Conservation (phyloP, 2,888 invertebrate genomes). For the Achlya flavicornis region DNA sequence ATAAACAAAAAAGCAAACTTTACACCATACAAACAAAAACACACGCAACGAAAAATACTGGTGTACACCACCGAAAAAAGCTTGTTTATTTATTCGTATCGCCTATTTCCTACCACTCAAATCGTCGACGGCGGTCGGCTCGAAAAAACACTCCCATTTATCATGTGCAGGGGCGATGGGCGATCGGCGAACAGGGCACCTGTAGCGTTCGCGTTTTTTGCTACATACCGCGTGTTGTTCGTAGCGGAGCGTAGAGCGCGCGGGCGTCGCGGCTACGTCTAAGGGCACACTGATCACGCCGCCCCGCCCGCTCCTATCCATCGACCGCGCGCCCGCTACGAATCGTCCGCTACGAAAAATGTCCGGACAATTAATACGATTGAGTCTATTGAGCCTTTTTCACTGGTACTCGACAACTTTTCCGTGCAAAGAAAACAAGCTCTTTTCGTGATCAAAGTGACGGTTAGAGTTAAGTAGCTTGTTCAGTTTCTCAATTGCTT, state of each 20-base stretch:
- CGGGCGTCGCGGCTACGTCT: slow-evolving; percentile 54
- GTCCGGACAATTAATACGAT: slow-evolving; percentile 58
- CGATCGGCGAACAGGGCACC: slow-evolving; percentile 47
- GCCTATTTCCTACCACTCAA: slow-evolving; percentile 57
- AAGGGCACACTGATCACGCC: slow-evolving; percentile 56
- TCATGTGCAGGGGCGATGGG: slow-evolving; percentile 49
- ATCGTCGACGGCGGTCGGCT: slow-evolving; percentile 47
- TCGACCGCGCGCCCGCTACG: slow-evolving; percentile 51
- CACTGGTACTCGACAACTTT: slow-evolving; percentile 27
- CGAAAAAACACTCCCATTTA: slow-evolving; percentile 64
- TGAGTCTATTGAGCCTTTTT: slow-evolving; percentile 56
- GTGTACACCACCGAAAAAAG: slow-evolving; percentile 28
- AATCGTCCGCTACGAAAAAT: slow-evolving; percentile 26
- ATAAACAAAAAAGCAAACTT: slow-evolving; percentile 13
- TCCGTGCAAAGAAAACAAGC: slow-evolving; percentile 4
- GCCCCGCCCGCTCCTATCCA: slow-evolving; percentile 50
- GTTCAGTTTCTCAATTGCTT: neutral
- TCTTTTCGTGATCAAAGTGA: slow-evolving; percentile 5
- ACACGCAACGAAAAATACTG: slow-evolving; percentile 32
- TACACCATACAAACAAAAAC: slow-evolving; percentile 25
- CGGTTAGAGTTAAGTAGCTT: slow-evolving; percentile 3
- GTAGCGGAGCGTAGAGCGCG: slow-evolving; percentile 40
- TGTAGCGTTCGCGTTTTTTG: slow-evolving; percentile 64
- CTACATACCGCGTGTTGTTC: slow-evolving; percentile 51
- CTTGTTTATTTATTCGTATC: slow-evolving; percentile 50